Percentiles rank a stretch among this genome's conserved stretches.
phyloP scores from a whole-genome alignment of 2,113 vertebrate genomes.

The Hypomesus transpacificus region DNA sequence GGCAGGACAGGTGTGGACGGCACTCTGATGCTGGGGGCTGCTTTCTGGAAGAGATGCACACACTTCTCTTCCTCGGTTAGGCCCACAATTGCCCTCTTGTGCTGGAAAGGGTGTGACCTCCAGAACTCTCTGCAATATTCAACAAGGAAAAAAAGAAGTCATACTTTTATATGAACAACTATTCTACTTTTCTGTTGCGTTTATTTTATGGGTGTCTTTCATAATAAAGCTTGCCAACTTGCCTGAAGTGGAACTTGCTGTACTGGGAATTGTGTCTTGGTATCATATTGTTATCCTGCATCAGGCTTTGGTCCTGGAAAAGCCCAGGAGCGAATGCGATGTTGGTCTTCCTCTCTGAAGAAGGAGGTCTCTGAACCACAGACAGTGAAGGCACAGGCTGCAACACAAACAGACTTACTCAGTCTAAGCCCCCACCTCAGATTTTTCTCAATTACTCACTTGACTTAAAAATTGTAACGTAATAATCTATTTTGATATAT shows the following conservation, averaged over 20 bases:
- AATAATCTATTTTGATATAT: no score
- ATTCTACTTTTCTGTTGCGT: neutral
- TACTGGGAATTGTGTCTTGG: conserved; percentile 25
- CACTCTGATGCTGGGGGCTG: neutral
- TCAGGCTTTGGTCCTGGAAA: conserved; percentile 33
- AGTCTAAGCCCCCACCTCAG: neutral
- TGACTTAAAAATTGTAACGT: neutral
- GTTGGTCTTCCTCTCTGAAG: conserved; percentile 12
- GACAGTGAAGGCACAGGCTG: conserved; percentile 54
- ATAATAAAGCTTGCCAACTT: conserved; percentile 19
- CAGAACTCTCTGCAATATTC: conserved; percentile 38
- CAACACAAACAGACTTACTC: conserved; percentile 10
- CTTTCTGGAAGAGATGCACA: conserved; percentile 28
- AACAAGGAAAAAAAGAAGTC: conserved; percentile 2
- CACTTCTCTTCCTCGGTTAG: conserved; percentile 48
- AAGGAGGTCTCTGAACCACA: conserved; percentile 12
- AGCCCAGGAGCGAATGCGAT: conserved; percentile 40
- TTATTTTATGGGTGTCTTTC: neutral
- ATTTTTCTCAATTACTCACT: neutral
- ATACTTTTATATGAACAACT: neutral
- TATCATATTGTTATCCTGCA: conserved; percentile 19
- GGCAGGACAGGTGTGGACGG: neutral
- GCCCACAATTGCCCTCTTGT: conserved; percentile 39
- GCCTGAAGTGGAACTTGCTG: conserved; percentile 37
- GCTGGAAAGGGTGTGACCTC: conserved; percentile 35